These are phyloP conservation scores for Esox niger DNA, from an alignment of 2,113 vertebrate genomes.

Conservation along the genomic window DNA sequence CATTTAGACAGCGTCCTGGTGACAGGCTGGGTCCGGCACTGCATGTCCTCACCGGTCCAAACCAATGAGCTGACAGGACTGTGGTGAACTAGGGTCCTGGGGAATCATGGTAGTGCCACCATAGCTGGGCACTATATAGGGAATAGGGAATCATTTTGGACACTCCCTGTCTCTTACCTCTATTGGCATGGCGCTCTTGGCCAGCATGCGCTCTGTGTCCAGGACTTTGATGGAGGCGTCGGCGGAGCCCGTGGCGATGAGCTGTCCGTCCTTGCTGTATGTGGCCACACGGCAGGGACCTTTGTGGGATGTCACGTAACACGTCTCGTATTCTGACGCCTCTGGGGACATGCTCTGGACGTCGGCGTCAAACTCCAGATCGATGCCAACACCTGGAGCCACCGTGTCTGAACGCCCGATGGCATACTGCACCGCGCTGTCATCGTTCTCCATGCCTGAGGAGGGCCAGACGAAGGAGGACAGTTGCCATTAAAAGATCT, in stretches of 20 bases:
- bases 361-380: slow-evolving; percentile 95
- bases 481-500: too few relatives aligned
- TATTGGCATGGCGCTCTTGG: slow-evolving; percentile 97
- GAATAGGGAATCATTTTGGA: neutral
- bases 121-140: neutral
- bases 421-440: slow-evolving; percentile 93
- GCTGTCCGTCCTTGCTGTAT: slow-evolving; percentile 92
- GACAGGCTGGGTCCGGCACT: too few relatives aligned
- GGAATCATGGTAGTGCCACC: too few relatives aligned
- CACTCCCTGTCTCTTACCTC: slow-evolving; percentile 75
- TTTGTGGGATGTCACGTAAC: slow-evolving; percentile 97
- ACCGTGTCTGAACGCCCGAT: slow-evolving; percentile 95
- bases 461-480: too few relatives aligned
- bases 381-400: slow-evolving; percentile 93
- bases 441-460: slow-evolving; percentile 96
- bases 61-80: too few relatives aligned
- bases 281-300: slow-evolving; percentile 93
- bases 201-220: slow-evolving; percentile 96
- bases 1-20: too few relatives aligned
- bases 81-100: too few relatives aligned
- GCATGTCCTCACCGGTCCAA: too few relatives aligned
- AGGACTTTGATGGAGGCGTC: slow-evolving; percentile 98
- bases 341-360: slow-evolving; percentile 98
- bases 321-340: slow-evolving; percentile 96
- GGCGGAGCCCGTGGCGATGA: slow-evolving; percentile 95